A percentile compares a stretch with the other conserved stretches of the same genome.
phyloP scores from a whole-genome alignment of 2,797 vertebrate genomes.

The Coregonus sp. region DNA sequence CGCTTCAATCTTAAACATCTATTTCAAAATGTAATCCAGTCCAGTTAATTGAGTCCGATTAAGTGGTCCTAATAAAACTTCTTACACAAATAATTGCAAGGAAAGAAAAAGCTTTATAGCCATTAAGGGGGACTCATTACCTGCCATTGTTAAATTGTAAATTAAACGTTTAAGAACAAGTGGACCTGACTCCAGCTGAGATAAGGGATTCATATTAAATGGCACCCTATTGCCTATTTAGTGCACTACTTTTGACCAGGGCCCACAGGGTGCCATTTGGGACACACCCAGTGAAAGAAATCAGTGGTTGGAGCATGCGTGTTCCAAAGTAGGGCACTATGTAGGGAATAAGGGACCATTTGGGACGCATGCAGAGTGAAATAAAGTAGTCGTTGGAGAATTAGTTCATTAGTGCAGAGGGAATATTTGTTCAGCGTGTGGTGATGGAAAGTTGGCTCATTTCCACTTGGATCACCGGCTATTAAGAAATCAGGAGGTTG shows the following conservation, averaged over 20 bases:
- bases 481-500: conserved; percentile 41
- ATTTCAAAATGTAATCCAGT: not conserved
- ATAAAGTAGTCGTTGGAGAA: conserved; percentile 41
- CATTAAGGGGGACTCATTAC: not conserved
- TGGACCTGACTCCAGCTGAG: not conserved
- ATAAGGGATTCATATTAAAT: not conserved
- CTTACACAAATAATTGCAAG: not conserved
- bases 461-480: conserved; percentile 60
- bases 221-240: not conserved
- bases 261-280: too few species aligned
- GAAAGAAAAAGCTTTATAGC: not conserved
- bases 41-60: not conserved
- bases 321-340: not conserved
- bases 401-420: conserved; percentile 18
- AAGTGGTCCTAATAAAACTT: not conserved
- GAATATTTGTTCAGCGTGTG: conserved; percentile 46
- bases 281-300: not conserved
- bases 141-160: not conserved
- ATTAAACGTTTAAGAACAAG: not conserved
- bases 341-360: conserved; percentile 31
- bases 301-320: conserved; percentile 7
- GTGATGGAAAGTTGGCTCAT: conserved; percentile 54
- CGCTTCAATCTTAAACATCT: not conserved
- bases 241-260: not conserved
- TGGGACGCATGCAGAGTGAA: conserved; percentile 32